Conservation (phyloP, 2,113 vertebrate species). For the Noctilio leporinus region DNA sequence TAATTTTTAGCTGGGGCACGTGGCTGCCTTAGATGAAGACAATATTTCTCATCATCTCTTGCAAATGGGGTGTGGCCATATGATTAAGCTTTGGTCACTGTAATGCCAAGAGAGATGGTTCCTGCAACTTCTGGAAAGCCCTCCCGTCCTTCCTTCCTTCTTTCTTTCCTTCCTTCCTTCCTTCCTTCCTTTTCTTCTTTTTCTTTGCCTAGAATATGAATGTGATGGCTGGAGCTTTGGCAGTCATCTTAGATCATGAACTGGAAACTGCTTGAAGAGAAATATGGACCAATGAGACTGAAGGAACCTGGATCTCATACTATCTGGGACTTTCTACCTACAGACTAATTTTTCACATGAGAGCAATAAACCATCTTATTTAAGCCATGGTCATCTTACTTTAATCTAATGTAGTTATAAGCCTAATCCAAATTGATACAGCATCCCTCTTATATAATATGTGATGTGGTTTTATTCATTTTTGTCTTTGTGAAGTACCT, state of each 20-base stretch:
- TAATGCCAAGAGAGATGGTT: background rate
- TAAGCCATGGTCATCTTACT: background rate
- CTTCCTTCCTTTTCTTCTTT: background rate
- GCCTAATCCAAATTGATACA: background rate
- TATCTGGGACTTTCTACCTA: background rate
- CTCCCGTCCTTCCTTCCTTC: background rate
- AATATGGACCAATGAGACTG: background rate
- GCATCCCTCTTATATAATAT: background rate
- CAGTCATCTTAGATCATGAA: background rate
- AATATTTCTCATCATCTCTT: background rate
- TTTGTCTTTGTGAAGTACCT: background rate
- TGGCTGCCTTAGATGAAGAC: background rate
- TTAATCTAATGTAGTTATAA: background rate
- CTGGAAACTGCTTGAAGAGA: background rate
- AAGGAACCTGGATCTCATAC: background rate
- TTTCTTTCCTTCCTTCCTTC: background rate
- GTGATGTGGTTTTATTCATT: background rate
- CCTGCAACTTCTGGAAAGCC: background rate
- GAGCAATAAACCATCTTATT: background rate
- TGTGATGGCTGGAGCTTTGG: background rate
- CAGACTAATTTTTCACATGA: background rate
- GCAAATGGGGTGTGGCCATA: background rate
- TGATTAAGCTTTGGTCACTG: background rate
- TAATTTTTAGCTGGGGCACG: background rate
- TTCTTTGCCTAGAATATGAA: background rate